Conservation (phyloP, 2,888 invertebrate genomes). For the Prosopocoilus inquinatus region DNA sequence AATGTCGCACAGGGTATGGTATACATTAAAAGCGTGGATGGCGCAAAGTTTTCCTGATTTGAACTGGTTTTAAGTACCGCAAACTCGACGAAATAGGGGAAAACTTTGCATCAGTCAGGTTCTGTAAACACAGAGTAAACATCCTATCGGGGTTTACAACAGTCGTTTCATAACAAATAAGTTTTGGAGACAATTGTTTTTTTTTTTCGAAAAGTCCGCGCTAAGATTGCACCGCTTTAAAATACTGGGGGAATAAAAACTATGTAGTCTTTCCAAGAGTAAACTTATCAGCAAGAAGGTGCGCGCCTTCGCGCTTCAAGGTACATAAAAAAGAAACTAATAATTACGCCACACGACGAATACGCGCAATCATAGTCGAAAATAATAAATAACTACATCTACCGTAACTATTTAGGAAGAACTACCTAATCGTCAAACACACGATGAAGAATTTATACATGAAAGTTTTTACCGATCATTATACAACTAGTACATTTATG, state of each 20-base stretch:
- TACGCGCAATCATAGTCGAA: slow-evolving; percentile 17
- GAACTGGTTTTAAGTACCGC: slow-evolving; percentile 17
- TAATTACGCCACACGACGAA: slow-evolving; percentile 16
- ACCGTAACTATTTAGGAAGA: slow-evolving; percentile 19
- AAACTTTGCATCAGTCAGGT: slow-evolving; percentile 22
- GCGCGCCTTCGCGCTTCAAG: slow-evolving; percentile 8
- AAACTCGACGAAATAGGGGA: slow-evolving; percentile 14
- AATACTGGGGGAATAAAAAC: slow-evolving; percentile 18
- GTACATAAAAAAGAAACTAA: slow-evolving; percentile 23
- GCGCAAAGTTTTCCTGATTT: slow-evolving; percentile 25
- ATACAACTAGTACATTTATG: slow-evolving; percentile 49
- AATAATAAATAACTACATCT: slow-evolving; percentile 21
- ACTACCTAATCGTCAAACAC: slow-evolving; percentile 37
- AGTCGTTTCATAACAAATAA: slow-evolving; percentile 38
- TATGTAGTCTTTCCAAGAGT: slow-evolving; percentile 15
- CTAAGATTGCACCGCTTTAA: slow-evolving; percentile 34
- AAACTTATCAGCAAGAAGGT: slow-evolving; percentile 26
- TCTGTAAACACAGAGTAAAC: slow-evolving; percentile 30
- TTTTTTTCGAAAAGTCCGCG: slow-evolving; percentile 27
- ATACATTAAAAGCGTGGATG: slow-evolving; percentile 30
- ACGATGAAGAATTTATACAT: slow-evolving; percentile 37
- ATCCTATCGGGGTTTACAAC: slow-evolving; percentile 40
- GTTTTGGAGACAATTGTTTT: slow-evolving; percentile 28
- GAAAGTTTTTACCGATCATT: slow-evolving; percentile 44
- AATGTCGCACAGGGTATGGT: slow-evolving; percentile 37